Evolutionary conservation across 92 coral and sea anemone genomes (phyloP), one percentile per base, ranked within the genome.

Genomic region (Heliopora coerulea): DNA sequence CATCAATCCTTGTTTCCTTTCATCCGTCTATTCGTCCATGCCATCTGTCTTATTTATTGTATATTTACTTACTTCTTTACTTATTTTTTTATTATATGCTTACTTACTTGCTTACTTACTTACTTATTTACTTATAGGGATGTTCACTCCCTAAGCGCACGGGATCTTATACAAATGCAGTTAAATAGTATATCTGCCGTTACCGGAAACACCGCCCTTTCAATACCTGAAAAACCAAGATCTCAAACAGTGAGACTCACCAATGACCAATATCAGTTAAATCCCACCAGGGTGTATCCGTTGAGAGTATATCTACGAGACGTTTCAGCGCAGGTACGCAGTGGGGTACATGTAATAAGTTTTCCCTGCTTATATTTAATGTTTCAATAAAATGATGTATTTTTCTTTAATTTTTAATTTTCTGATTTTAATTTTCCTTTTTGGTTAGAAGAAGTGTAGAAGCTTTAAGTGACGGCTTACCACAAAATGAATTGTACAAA

Each of bases 121-220:
- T n/a, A 15, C 15, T 46, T 15, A 15, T 46, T 46, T 46, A 15
- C 15, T 61, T 61, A 13, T 32, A 31, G 46, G 15, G 9, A n/a
- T 31, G 19, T 18, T 31, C 3, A 61, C 11, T 31, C 23, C 32
- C 18, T 21, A 6, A 61, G 46, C 26, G 25, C 44, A 15, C 46
- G 18, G 12, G 44, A 61, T 28, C 48, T 61, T 25, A 61, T 61
- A 15, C 67, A 21, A 41, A 61, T 24, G 67, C 67, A 61, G 27
- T 61, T 61, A 32, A 30, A 32, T 46, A 30, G 24, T 61, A 31
- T 61, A 61, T 61, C 44, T 21, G 42, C 44, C 32, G n/a, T 61
- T 1, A 61, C 42, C 27, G 67, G 42, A 30, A 61, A 61, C 25
- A 35, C 20, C 15, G 9, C 64, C 11, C 64, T 59, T 26, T 34